Conservation (phyloP, 2,888 invertebrate genomes). For the Keiferia lycopersicella region DNA sequence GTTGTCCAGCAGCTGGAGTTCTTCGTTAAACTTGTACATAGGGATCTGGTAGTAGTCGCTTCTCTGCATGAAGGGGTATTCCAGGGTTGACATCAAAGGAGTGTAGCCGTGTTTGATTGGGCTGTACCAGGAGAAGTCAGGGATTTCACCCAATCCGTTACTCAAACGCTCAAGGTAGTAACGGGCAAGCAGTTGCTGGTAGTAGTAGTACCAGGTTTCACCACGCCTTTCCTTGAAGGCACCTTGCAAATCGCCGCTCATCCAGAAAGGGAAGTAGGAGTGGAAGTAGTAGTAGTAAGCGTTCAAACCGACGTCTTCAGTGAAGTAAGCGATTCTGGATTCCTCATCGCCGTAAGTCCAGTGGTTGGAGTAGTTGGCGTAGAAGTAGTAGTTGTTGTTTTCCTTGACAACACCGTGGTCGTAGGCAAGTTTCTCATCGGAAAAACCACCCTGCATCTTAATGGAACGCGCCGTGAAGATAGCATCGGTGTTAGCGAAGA, state of each 20-base stretch:
- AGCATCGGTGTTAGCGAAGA: conserved; percentile 78
- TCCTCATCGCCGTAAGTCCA: conserved; percentile 78
- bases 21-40: conserved; percentile 70
- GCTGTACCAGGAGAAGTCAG: conserved; percentile 82
- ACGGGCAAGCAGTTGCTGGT: conserved; percentile 85
- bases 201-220: conserved; percentile 83
- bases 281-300: conserved; percentile 85
- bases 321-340: conserved; percentile 84
- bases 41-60: conserved; percentile 82
- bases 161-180: conserved; percentile 86
- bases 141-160: conserved; percentile 82
- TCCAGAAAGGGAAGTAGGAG: conserved; percentile 83
- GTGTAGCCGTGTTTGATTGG: conserved; percentile 72
- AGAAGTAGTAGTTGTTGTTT: conserved; percentile 69
- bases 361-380: conserved; percentile 82
- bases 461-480: conserved; percentile 72
- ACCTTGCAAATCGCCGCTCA: conserved; percentile 58
- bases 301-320: conserved; percentile 86
- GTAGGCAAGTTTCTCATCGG: conserved; percentile 53
- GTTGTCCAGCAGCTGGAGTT: conserved; percentile 78
- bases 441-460: conserved; percentile 63
- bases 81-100: conserved; percentile 43
- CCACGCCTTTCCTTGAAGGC: conserved; percentile 77
- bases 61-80: conserved; percentile 79
- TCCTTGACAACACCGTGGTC: conserved; percentile 66